Evolutionary conservation across 2,888 invertebrate genomes (phyloP), one percentile per base, ranked within the genome.

Genomic region (Heteromyza rotundicornis): DNA sequence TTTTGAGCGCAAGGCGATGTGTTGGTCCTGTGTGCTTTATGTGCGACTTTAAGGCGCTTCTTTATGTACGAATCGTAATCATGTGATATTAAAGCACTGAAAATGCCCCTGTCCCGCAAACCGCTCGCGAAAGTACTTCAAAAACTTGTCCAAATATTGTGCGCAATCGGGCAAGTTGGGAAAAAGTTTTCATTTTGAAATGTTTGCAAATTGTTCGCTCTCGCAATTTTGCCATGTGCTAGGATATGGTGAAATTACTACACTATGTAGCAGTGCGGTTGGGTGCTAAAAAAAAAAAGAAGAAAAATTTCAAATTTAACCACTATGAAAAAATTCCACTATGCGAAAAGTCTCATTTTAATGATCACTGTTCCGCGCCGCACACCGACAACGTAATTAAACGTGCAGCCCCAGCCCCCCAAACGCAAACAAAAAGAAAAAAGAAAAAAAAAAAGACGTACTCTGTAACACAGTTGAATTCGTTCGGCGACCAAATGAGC

Each of bases 171-270:
- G 47, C 47, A 20, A 47, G 47, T 17, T 19, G 2, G 47, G 5
- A 19, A 20, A 47, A 47, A 47, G 19, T 47, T 47, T 47, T 47
- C 47, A 47, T 47, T 47, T 47, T 20, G 47, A 47, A 47, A 47
- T 47, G 47, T 47, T 47, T 47, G 47, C 47, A 47, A 47, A 47
- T 47, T 17, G 19, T 20, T 17, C 7, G 47, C n/a, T n/a, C n/a
- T n/a, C n/a, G 19, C 47, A 40, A n/a, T n/a, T 8, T n/a, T 14
- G 47, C 47, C 19, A 3, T 3, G 40, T n/a, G 14, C 27, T 10
- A 40, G 40, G n/a, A 7, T 10, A 3, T n/a, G 40, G 12, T n/a
- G 40, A 10, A 40, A n/a, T 40, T 47, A 7, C 47, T n/a, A n/a
- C n/a, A n/a, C n/a, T n/a, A n/a, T n/a, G 40, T 14, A 47, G 47